These are phyloP conservation scores for Artemia sinica DNA, from an alignment of 2,888 invertebrate species.

Conservation along the genomic window DNA sequence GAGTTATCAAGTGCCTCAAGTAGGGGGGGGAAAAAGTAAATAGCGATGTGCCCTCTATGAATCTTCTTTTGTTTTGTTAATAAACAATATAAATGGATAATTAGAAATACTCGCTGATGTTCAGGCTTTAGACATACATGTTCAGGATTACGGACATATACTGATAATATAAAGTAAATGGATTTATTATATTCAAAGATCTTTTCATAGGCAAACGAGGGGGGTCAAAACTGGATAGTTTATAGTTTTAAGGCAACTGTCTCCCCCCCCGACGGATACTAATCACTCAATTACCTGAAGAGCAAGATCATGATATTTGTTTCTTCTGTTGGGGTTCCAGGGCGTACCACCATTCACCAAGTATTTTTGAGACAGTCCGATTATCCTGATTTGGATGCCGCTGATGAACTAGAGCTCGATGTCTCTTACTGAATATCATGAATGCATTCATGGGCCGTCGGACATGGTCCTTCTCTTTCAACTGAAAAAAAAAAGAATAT, in stretches of 20 bases:
- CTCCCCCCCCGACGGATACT: slow-evolving; percentile 31
- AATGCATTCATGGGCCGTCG: slow-evolving; percentile 98
- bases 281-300: slow-evolving; percentile 34
- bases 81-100: too few species aligned
- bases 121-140: too few species aligned
- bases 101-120: too few species aligned
- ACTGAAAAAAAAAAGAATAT: slow-evolving; percentile 23
- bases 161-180: too few species aligned
- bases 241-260: neutral
- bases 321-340: slow-evolving; percentile 81
- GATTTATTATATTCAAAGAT: too few species aligned
- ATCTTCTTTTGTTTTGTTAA: too few species aligned
- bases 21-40: too few species aligned
- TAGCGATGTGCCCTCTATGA: too few species aligned
- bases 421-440: slow-evolving; percentile 98
- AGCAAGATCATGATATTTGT: slow-evolving; percentile 84
- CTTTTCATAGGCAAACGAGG: too few species aligned
- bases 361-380: slow-evolving; percentile 90
- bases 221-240: too few species aligned
- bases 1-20: too few species aligned
- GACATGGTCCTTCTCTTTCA: slow-evolving; percentile 47
- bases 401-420: slow-evolving; percentile 86
- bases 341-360: slow-evolving; percentile 99
- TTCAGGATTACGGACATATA: too few species aligned
- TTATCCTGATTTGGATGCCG: slow-evolving; percentile 96